phyloP scores from a whole-genome alignment of 2,797 vertebrate genomes.

The Alectoris magna region DNA sequence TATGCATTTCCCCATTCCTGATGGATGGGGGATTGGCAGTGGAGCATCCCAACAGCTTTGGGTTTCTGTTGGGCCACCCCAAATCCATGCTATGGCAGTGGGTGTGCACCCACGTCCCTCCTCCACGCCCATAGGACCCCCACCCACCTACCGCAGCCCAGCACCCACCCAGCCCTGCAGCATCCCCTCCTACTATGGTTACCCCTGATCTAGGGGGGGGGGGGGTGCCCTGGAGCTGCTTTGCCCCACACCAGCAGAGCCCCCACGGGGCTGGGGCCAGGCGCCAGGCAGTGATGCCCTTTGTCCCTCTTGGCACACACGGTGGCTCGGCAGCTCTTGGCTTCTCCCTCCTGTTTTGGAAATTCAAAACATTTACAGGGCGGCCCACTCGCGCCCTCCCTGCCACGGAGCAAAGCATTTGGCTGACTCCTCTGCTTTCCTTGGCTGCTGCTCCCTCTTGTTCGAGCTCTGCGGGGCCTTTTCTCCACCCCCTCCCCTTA shows the following conservation, averaged over 20 bases:
- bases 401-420: constrained; percentile 54
- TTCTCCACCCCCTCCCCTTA: not conserved
- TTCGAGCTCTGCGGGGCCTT: not conserved
- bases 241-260: not conserved
- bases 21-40: not conserved
- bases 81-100: not conserved
- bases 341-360: constrained; percentile 54
- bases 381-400: constrained; percentile 44
- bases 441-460: constrained; percentile 30
- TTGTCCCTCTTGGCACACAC: constrained; percentile 54
- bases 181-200: accelerated
- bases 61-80: not conserved
- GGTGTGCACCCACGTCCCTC: accelerated
- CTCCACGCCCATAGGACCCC: accelerated
- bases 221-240: not conserved
- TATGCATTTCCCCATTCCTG: not conserved
- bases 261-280: not conserved
- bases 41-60: not conserved
- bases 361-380: constrained; percentile 54
- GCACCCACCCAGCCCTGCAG: not conserved
- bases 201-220: too few relatives aligned
- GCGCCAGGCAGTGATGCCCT: not conserved
- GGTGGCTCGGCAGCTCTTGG: constrained; percentile 55
- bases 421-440: constrained; percentile 64
- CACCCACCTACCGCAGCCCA: not conserved